Percentiles rank a stretch among this genome's conserved stretches.
Evolutionary conservation across 2,797 vertebrate genomes (phyloP).

Genomic region (Psittacula echo): DNA sequence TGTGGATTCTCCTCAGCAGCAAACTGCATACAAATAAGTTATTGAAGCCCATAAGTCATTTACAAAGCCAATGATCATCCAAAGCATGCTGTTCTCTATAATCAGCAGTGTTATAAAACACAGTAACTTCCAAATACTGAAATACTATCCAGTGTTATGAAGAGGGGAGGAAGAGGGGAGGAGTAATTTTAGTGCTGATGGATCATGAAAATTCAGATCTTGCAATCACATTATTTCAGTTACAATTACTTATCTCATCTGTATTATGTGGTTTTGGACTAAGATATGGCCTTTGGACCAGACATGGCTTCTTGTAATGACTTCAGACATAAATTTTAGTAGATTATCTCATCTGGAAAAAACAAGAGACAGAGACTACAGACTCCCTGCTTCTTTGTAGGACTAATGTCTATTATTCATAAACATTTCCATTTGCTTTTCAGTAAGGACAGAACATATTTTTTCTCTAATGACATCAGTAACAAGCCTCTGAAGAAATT

Average conservation of each 20-base stretch:
- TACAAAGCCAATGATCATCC: background rate
- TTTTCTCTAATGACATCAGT: slow-evolving; percentile 7
- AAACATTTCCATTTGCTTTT: slow-evolving; percentile 32
- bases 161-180: background rate
- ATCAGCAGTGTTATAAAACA: background rate
- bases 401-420: slow-evolving; percentile 2
- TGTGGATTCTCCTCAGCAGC: background rate
- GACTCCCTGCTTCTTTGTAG: slow-evolving; percentile 3
- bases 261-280: background rate
- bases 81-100: background rate
- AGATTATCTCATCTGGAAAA: slow-evolving; percentile 49
- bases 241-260: background rate
- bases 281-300: background rate
- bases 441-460: background rate
- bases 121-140: background rate
- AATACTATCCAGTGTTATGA: background rate
- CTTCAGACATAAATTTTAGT: slow-evolving; percentile 34
- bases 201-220: background rate
- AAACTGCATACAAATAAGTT: background rate
- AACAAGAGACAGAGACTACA: slow-evolving; percentile 9
- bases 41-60: background rate
- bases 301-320: slow-evolving; percentile 21
- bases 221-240: slow-evolving; percentile 10
- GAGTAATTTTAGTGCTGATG: background rate
- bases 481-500: background rate